Evolutionary conservation across 2,888 invertebrate genomes (phyloP), one percentile per base, ranked within the genome.

Genomic region (Salpingus planirostris): DNA sequence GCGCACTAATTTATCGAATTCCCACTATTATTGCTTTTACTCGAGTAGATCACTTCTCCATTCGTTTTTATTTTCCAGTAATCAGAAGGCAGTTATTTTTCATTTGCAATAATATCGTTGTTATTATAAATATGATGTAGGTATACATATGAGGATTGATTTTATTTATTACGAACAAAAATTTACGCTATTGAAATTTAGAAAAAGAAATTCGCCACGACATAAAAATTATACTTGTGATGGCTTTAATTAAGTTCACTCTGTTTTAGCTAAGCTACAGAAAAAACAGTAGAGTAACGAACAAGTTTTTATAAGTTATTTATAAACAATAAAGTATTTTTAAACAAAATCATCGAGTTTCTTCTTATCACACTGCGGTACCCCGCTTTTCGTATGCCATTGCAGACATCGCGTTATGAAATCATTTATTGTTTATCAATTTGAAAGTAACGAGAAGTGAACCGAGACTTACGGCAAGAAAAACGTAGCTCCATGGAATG

Each of bases 1-100:
- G 80, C 82, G 48, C 76, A 77, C 52, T 73, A 73, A 58, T 30
- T 27, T 15, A 18, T 8, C n/a, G 13, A n/a, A 15, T 10, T 7
- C 8, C 2, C 13, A 13, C 13, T 11, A 11, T 15, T 4, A 3
- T 11, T 10, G 15, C 28, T 15, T 13, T 8, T 27, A 18, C 21
- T 21, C 10, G n/a, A 11, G 11, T 15, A 21, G 6, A 21, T 5
- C 13, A 23, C 13, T 30, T 15, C 11, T 14, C 11, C 22, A 22
- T 30, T 24, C 15, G 11, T 13, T 11, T 22, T 13, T 24, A 7
- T 14, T 3, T 24, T 30, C 11, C n/a, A n/a, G n/a, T n/a, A n/a
- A n/a, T n/a, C n/a, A n/a, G n/a, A n/a, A n/a, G n/a, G n/a, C n/a
- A n/a, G n/a, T 7, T 21, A 14, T 11, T 10, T 13, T 11, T 22